Evolutionary conservation across 2,888 invertebrate genomes (phyloP).

Genomic region (Trichopoda pennipes): DNA sequence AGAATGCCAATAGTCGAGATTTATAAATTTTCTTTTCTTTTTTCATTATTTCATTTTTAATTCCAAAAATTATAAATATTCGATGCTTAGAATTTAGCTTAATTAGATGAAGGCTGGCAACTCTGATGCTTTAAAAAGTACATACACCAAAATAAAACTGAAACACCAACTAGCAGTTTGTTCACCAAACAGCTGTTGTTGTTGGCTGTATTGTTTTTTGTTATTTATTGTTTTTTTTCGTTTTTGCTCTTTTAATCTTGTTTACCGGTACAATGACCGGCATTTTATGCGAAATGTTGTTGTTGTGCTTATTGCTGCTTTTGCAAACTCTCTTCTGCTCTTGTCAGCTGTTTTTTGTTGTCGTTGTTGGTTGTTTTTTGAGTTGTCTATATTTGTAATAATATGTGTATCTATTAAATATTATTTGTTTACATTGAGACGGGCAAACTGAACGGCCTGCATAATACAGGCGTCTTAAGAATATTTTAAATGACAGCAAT

Average conservation of each 20-base stretch:
- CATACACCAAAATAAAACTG: neutral
- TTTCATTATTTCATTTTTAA: neutral
- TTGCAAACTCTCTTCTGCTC: constrained; percentile 28
- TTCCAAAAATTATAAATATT: neutral
- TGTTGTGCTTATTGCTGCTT: constrained; percentile 7
- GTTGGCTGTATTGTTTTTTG: constrained; percentile 30
- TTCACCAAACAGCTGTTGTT: constrained; percentile 62
- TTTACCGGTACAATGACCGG: constrained; percentile 69
- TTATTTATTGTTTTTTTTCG: neutral
- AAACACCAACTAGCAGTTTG: constrained; percentile 29
- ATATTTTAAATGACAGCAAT: too few species aligned
- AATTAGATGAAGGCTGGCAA: neutral
- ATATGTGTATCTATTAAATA: neutral
- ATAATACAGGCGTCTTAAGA: too few species aligned
- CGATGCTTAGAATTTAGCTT: neutral
- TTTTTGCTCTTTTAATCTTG: constrained; percentile 38
- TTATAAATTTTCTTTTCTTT: too few species aligned
- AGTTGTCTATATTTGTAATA: neutral
- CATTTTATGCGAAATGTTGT: constrained; percentile 34
- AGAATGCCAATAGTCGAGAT: too few species aligned
- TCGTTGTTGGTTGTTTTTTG: constrained; percentile 18
- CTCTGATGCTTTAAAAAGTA: constrained; percentile 5
- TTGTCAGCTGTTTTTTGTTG: constrained; percentile 58
- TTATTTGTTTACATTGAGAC: too few species aligned
- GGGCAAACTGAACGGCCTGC: too few species aligned